These are phyloP conservation scores for Eublepharis macularius DNA, from an alignment of 2,113 vertebrate genomes.

Conservation along the genomic window DNA sequence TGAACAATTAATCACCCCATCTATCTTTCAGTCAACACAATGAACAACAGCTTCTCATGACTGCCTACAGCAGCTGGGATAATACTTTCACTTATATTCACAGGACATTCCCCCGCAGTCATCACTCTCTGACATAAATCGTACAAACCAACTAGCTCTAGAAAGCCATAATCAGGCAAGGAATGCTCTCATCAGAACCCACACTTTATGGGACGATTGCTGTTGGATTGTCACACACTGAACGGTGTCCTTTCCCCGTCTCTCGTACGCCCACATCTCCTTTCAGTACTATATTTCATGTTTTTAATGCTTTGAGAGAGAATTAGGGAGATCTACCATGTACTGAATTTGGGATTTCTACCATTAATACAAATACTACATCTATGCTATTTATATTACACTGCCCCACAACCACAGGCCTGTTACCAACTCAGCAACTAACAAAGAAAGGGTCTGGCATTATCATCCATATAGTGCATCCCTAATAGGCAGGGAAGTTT, in stretches of 20 bases:
- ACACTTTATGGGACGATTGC: neutral
- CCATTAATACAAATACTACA: neutral
- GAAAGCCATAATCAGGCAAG: neutral
- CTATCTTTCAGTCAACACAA: neutral
- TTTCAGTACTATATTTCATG: neutral
- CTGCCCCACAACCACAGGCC: neutral
- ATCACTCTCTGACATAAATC: neutral
- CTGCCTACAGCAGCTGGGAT: neutral
- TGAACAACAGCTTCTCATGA: neutral
- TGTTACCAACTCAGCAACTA: neutral
- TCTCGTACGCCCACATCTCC: neutral
- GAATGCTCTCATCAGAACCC: neutral
- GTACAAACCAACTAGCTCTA: neutral
- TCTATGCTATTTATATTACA: neutral
- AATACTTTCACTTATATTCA: neutral
- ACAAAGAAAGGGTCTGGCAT: neutral
- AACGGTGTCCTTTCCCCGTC: fast-evolving
- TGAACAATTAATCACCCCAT: neutral
- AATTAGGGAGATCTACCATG: neutral
- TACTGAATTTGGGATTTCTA: neutral
- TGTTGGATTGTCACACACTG: neutral
- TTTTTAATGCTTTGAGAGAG: neutral
- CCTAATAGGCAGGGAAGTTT: neutral
- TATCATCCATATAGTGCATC: neutral
- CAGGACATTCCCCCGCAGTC: neutral